Base-by-base conservation (phyloP, 2,797 vertebrate genomes). In the Buceros bicornis region DNA sequence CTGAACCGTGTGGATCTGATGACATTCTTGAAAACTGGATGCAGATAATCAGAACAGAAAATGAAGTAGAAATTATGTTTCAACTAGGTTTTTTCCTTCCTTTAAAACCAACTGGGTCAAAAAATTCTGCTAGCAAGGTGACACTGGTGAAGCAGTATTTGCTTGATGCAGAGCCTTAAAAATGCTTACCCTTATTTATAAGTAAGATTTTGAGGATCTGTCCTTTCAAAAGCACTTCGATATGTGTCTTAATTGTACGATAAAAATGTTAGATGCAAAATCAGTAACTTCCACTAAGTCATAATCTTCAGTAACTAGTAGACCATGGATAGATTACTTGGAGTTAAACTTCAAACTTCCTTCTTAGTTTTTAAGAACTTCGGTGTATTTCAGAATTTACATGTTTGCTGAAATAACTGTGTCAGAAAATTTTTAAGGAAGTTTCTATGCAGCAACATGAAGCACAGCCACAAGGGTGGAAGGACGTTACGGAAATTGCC, bases 401-500 rank as follows among this genome's bases (percentile, higher is more conserved):
- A 2, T 19, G 16, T 40, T 71, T 80, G 4, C 66, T 16, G 33
- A 61, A 47, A 29, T n/a, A 47, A 35, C 31, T 48, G 8, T 31
- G 29, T 25, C 45, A 56, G 16, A 65, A 56, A 22, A 47, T 1
- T 53, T 76, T 14, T n/a, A 60, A 48, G 33, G 29, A 22, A 40
- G 7, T 71, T 84, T 69, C 35, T 82, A n/a, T 43, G 53, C 60
- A 90, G 58, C 93, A 82, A 73, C 76, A 31, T 33, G 57, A 93
- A 95, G 69, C 5, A 33, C 24, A 14, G 17, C 76, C 89, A 45
- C 7, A 10, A 16, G 56, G 93, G 73, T 4, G 13, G 21, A 37
- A 42, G 28, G 76, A 90, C 89, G 72, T 76, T n/a, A 70, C 73
- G 89, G 66, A 82, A 90, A 91, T 88, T 86, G 90, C 62, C 92